Base-by-base conservation (phyloP, 1,140 invertebrate species). In the Drosophila tropicalis region DNA sequence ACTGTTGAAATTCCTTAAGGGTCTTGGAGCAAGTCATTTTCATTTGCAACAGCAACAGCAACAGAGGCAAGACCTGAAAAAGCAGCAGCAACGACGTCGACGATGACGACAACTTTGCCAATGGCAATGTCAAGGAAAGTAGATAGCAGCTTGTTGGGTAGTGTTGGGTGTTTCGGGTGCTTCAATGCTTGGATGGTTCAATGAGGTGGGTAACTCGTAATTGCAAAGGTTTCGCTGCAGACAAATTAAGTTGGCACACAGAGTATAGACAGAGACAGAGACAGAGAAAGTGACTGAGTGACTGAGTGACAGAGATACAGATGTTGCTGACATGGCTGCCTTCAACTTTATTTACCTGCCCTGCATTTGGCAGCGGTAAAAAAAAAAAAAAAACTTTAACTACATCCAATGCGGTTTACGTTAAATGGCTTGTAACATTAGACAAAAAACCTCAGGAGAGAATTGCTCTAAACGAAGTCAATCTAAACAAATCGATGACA, bases 1-100 rank as follows among this genome's bases (percentile, higher is more conserved):
- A 63, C 76, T 79, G 83, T 87, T 87, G 76, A 86, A 86, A 86
- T 87, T 86, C 79, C 82, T 86, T 67, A 67, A 87, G 82, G 79
- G 82, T 75, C 75, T 70, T 58, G 54, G n/a, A 40, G 34, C 55
- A 63, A 74, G 74, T 79, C 77, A 79, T 79, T 76, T 73, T 77
- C 70, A 77, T 79, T 77, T 72, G 47, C 65, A 72, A 47, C 64
- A 61, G 44, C 44, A 47, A 34, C 32, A 34, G 5, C 7, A 9
- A 47, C 44, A 47, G 15, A 17, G 44, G 17, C 44, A 47, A 17
- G 6, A 34, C 32, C 40, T n/a, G 40, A n/a, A 13, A 17, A 15
- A 17, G 44, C 36, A 39, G 44, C 44, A 51, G 17, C 7, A 6
- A 15, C 41, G 9, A 36, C 15, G 44, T 12, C 41, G 9, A 36